Evolutionary conservation across 2,113 vertebrate species (phyloP).

Genomic region (Reinhardtius hippoglossoides): DNA sequence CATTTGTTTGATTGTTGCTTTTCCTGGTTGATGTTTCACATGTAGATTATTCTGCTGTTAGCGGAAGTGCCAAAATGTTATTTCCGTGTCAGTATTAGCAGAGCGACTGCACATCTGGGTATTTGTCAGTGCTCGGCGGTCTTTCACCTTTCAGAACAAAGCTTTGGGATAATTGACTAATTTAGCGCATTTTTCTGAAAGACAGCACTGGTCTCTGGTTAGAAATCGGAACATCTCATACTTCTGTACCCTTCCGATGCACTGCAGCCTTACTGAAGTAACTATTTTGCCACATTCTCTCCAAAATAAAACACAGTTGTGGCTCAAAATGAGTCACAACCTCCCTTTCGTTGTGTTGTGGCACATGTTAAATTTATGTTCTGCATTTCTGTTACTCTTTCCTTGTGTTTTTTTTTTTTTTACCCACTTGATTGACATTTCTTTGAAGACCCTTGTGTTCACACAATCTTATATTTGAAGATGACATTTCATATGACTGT

Average conservation of each 20-base stretch:
- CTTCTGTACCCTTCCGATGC: not conserved
- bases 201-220: too few relatives aligned
- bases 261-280: constrained; percentile 34
- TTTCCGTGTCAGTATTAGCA: constrained; percentile 48
- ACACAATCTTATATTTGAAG: constrained; percentile 58
- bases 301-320: constrained; percentile 15
- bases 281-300: constrained; percentile 8
- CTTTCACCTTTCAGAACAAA: not conserved
- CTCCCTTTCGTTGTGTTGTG: constrained; percentile 19
- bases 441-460: constrained; percentile 66
- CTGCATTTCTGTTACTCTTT: constrained; percentile 46
- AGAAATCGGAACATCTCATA: too few relatives aligned
- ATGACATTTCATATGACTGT: constrained; percentile 76
- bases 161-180: not conserved
- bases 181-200: not conserved
- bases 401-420: constrained; percentile 60
- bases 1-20: constrained; percentile 55
- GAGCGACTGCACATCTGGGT: not conserved
- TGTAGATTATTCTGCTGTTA: constrained; percentile 15
- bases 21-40: not conserved
- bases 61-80: constrained; percentile 62
- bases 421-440: constrained; percentile 65
- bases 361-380: constrained; percentile 41
- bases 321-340: constrained; percentile 15
- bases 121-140: not conserved